Evolutionary conservation across 2,888 invertebrate species (phyloP).

Genomic region (Merodon equestris): DNA sequence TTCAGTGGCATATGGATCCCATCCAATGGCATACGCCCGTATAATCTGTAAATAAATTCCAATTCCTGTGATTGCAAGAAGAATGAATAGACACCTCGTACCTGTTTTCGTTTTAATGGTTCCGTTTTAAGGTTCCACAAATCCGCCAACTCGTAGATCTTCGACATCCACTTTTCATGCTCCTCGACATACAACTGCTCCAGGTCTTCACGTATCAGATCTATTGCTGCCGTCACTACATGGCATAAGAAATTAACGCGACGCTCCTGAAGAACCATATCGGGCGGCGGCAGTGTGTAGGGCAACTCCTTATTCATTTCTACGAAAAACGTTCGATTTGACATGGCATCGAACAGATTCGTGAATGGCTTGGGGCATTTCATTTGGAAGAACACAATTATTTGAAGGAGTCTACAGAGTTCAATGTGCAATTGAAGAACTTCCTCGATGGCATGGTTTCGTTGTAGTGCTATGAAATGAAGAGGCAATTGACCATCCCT

Average conservation of each 20-base stretch:
- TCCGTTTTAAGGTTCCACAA: conserved; percentile 89
- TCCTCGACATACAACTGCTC: conserved; percentile 80
- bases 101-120: conserved; percentile 87
- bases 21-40: conserved; percentile 83
- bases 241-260: conserved; percentile 87
- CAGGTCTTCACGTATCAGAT: conserved; percentile 84
- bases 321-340: conserved; percentile 80
- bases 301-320: conserved; percentile 80
- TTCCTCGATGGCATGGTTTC: conserved; percentile 86
- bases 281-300: conserved; percentile 83
- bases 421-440: conserved; percentile 90
- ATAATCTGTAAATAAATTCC: conserved; percentile 78
- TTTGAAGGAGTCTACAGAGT: conserved; percentile 86
- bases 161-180: conserved; percentile 85
- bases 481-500: conserved; percentile 81
- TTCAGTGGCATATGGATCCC: conserved; percentile 82
- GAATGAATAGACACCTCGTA: conserved; percentile 75
- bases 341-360: conserved; percentile 87
- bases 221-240: conserved; percentile 86
- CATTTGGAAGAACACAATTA: conserved; percentile 88
- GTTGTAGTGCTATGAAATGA: conserved; percentile 85
- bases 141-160: conserved; percentile 84
- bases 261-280: conserved; percentile 83
- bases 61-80: neutral
- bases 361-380: conserved; percentile 86